A percentile compares a stretch with the other conserved stretches of the same genome.
These are phyloP conservation scores for Euspilapteryx auroguttella DNA, from an alignment of 2,888 invertebrate species.

Conservation along the genomic window DNA sequence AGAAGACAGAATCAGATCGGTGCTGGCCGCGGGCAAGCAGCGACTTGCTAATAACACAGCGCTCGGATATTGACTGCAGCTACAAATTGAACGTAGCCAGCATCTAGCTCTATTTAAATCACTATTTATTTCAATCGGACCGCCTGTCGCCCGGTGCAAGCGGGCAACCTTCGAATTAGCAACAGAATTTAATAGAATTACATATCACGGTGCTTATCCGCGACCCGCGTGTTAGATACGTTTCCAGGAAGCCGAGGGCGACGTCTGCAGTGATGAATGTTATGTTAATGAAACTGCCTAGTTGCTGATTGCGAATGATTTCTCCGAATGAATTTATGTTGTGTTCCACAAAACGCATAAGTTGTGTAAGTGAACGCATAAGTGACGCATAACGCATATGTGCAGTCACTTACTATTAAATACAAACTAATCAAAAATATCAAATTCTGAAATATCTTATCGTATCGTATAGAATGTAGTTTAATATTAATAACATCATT, in stretches of 20 bases:
- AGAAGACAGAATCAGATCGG: constrained; percentile 47
- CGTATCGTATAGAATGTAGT: too few species aligned
- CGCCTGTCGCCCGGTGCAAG: constrained; percentile 3
- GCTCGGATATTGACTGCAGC: constrained; percentile 38
- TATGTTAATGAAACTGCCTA: constrained; percentile 34
- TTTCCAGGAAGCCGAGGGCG: background rate
- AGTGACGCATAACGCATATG: too few species aligned
- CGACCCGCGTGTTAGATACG: too few species aligned
- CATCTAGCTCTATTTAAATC: constrained; percentile 36
- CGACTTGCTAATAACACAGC: constrained; percentile 47
- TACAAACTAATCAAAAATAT: too few species aligned
- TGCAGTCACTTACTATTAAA: too few species aligned
- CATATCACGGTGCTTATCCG: background rate
- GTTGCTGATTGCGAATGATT: constrained; percentile 18
- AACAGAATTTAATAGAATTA: constrained; percentile 3
- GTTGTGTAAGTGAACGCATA: too few species aligned
- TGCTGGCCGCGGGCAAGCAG: constrained; percentile 31
- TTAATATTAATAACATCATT: too few species aligned
- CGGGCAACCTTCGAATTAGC: background rate
- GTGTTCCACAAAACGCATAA: too few species aligned
- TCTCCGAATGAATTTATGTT: too few species aligned
- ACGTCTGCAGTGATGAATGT: background rate
- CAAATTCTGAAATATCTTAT: too few species aligned
- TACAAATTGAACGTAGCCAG: constrained; percentile 46
- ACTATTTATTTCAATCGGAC: constrained; percentile 26